Percentiles rank a stretch among this genome's conserved stretches.
These are phyloP conservation scores for Xiphorhynchus elegans DNA, from an alignment of 2,113 vertebrate species.

Conservation along the genomic window DNA sequence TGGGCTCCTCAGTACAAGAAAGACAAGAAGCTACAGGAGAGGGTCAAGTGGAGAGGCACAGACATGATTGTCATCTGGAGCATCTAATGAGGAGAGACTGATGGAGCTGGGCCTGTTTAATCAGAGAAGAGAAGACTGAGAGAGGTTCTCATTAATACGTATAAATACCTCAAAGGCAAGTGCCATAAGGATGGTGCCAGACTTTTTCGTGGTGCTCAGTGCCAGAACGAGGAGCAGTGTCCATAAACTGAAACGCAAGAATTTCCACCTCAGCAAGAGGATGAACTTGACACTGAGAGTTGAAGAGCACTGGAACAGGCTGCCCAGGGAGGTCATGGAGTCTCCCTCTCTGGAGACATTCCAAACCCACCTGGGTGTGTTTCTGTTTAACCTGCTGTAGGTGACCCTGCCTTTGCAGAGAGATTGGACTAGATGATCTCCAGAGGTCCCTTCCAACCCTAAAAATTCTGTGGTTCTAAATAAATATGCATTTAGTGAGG, in stretches of 20 bases:
- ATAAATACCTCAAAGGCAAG: neutral
- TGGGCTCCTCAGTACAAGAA: neutral
- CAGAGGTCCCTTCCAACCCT: neutral
- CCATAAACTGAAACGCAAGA: neutral
- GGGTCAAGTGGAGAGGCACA: accelerated
- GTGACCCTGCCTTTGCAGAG: neutral
- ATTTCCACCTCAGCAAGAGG: neutral
- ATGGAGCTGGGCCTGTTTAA: neutral
- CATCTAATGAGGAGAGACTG: neutral
- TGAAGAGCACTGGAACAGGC: neutral
- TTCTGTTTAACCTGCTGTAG: neutral
- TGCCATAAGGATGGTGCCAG: neutral
- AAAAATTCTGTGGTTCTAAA: neutral
- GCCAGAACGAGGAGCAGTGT: neutral
- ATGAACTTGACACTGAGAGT: neutral
- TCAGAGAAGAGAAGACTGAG: neutral
- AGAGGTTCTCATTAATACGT: neutral
- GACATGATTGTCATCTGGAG: neutral
- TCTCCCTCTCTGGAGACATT: neutral
- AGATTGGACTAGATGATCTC: neutral
- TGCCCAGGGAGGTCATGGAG: neutral
- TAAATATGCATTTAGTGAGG: neutral
- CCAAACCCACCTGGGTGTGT: accelerated
- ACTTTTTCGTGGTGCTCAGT: neutral
- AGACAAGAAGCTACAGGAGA: neutral